Evolutionary conservation across 2,113 vertebrate genomes (phyloP), one percentile per base, ranked within the genome.

Genomic region (Chauna torquata): DNA sequence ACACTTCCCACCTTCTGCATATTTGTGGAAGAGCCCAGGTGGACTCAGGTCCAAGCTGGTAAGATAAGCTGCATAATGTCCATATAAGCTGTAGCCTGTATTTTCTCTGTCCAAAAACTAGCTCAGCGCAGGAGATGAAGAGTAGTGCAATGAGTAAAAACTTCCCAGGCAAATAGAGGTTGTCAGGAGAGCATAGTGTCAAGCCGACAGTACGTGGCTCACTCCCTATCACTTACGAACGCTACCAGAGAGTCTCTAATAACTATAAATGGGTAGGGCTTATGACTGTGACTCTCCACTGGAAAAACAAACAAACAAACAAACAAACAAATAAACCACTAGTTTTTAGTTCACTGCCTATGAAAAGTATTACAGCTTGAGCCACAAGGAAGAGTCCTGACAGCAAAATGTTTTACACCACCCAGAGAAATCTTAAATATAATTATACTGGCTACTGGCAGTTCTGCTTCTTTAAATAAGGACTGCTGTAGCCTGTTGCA

Each of bases 211-310:
- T 50, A 47, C 0, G 2, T 57, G 34, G 5, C 19, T 86, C 25
- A 52, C 16, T 45, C 59, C 11, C 11, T 16, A 3, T 34, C 34
- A 7, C 20, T 42, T 45, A 38, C 11, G 34, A 82, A 22, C 17
- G 18, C 10, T 57, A 44, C 12, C 9, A 82, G 27, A 27, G 38
- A 59, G 40, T 65, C 24, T 79, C 45, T 76, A 50, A 52, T 66
- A 86, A 36, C 16, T 1, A 0, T 17, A n/a, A 47, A 22, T 25
- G 2, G 8, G 34, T 74, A 38, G 0, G 1, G 20, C 23, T 85
- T 42, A 44, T 17, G 32, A 44, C 17, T n/a, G 12, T 45, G 52
- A 8, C 38, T 79, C 17, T 90, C 61, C 30, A 20, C 49, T 10
- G 19, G 45, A 30, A 38, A 62, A 62, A 85, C 23, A 61, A 61